Base-by-base conservation (phyloP, 2,797 vertebrate species). In the Uromys caudimaculatus region DNA sequence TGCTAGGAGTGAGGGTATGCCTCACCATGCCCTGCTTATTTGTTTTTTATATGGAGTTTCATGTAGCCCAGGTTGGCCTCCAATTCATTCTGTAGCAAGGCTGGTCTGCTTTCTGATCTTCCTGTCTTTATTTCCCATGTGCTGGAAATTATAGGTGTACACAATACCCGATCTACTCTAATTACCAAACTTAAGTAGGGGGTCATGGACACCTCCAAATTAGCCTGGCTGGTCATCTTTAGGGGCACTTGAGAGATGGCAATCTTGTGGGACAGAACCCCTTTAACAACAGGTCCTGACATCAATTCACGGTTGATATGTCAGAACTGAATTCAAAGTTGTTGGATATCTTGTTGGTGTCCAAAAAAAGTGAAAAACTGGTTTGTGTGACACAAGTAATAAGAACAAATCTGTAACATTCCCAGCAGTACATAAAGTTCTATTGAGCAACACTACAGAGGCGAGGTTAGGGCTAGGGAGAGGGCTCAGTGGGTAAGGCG, bases 251-350 rank as follows among this genome's bases (percentile, higher is more conserved):
- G 12, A 76, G 23, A 11, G 19, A 4, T 6, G 44, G 32, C 21
- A 85, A 84, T 92, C 71, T 56, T 83, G 14, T 73, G 21, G 47
- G 73, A 82, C 60, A 54, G 14, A 91, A 13, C 13, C 21, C 62
- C 35, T 71, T 82, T 71, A 62, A 85, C 14, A 76, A 38, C 54
- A 29, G 32, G 24, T 87, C 54, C 62, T 84, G 62, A 95, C 19
- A 62, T n/a, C 64, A 89, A 77, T 29, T 89, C 75, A 50, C 58
- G 19, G 67, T 14, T 78, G 29, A 77, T 14, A 91, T 17, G 27
- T 90, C 62, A 69, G 76, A 95, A 93, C 13, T 86, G 76, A 96
- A 95, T 16, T 64, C 10, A 87, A 54, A 95, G 56, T 47, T 83
- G 17, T 17, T 77, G 38, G 60, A 82, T 24, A 73, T 13, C n/a